Evolutionary conservation across 1,140 invertebrate species (phyloP), one percentile per base, ranked within the genome.

Genomic region (Tetragnatha versicolor): DNA sequence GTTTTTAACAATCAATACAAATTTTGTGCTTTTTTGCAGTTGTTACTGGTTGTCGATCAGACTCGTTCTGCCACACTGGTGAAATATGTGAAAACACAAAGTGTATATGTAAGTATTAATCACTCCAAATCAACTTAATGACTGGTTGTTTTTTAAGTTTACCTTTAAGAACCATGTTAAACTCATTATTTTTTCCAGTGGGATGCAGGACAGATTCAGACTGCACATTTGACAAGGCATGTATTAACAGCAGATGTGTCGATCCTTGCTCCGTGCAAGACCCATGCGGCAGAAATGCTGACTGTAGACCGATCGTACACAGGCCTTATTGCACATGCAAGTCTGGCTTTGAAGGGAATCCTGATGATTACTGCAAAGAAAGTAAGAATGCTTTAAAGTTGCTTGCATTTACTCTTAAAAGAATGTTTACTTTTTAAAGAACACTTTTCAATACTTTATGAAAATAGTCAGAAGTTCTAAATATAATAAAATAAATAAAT

Each of bases 231-330:
- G 90, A 92, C 17, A 89, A 87, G 81, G 92, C 93, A 1, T 96
- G 94, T 84, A 88, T 93, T 69, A 90, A 91, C 82, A 93, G 93
- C 80, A 93, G 93, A 84, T 95, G 94, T 84, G 65, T 81, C n/a
- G 82, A 83, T 76, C 82, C 82, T 25, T 83, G 82, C 39, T 68
- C 22, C 25, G 72, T 79, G 10, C 81, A 81, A 55, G 93, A 91
- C 86, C 91, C 91, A 9, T 96, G 94, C 84, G 94, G 94, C 22
- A 89, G 89, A 0, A 93, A 94, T 83, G 93, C 94, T 17, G 88
- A 92, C 68, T 96, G 94, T 82, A 88, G 93, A 17, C 93, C 95
- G 81, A 86, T 89, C 27, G 89, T 92, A 79, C 93, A 95, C 83
- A 89, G 88, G 78, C 91, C 93, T 1, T 92, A 93, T 6, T 94